Base-by-base conservation (phyloP, 2,113 vertebrate species). In the Hippolais icterina region DNA sequence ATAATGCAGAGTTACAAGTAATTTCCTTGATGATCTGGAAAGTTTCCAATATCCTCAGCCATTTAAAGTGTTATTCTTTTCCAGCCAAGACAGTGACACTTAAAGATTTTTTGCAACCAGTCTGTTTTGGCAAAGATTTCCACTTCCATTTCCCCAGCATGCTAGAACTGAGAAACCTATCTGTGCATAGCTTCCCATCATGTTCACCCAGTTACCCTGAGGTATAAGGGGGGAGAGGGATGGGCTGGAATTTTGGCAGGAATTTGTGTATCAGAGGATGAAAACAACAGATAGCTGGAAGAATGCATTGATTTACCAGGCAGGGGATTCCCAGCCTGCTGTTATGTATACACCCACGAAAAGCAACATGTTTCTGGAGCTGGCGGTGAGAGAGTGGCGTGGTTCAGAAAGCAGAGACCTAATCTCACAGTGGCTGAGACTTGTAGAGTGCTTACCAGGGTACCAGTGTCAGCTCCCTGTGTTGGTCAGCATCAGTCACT, bases 401-500 rank as follows among this genome's bases (percentile, higher is more conserved):
- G 12, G 39, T 66, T 92, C 35, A 44, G 33, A 63, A 80, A 83
- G 79, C 21, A n/a, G 63, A 37, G 13, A n/a, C 7, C 13, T 65
- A 3, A 42, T 66, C 22, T 95, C 37, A 25, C 22, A 39, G 49
- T 33, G 49, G 3, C 49, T 37, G 7, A 50, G 53, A 9, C 20
- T 81, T 47, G 18, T 15, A 46, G 52, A 31, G 37, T 0, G 1
- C 15, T 52, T 56, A 20, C 10, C 15, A 41, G 46, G 5, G 56
- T 0, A 0, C 49, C n/a, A 8, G 0, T 9, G 15, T 24, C 72
- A 75, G 42, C 35, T 74, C 10, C 28, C 59, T 46, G 0, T 35
- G n/a, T 12, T 60, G 46, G 24, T 68, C 42, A 72, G n/a, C 60
- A 70, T 44, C 54, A 60, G 19, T 69, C n/a, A 23, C 31, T 42